Percentiles rank a stretch among this genome's conserved stretches.
phyloP scores from a whole-genome alignment of 1,140 invertebrate species.

The Araneus ventricosus region DNA sequence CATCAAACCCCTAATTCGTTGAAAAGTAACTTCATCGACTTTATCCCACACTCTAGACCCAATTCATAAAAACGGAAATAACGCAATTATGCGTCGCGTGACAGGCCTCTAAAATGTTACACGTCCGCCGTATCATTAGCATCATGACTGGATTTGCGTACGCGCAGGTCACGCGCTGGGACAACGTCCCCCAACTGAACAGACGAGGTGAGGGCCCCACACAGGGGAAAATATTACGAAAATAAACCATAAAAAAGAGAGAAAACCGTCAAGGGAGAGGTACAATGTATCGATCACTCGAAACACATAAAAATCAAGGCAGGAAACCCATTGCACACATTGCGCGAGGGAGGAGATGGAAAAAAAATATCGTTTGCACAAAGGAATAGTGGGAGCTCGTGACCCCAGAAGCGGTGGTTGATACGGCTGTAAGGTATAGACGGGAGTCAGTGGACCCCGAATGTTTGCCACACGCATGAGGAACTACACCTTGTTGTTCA shows the following conservation, averaged over 20 bases:
- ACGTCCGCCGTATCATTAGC: neutral
- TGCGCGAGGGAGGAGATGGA: neutral
- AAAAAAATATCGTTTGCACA: constrained; percentile 12
- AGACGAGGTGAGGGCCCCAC: neutral
- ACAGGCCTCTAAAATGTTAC: neutral
- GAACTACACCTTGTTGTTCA: constrained; percentile 54
- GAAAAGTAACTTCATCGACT: neutral
- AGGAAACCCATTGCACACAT: constrained; percentile 40
- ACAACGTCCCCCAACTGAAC: neutral
- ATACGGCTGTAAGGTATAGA: neutral
- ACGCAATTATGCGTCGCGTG: neutral
- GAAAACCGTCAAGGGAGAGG: neutral
- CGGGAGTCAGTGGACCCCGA: constrained; percentile 9
- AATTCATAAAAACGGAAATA: constrained; percentile 11
- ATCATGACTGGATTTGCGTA: neutral
- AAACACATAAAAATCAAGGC: constrained; percentile 22
- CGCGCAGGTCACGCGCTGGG: neutral
- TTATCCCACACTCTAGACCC: neutral
- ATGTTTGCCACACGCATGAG: constrained; percentile 40
- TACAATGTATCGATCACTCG: constrained; percentile 14
- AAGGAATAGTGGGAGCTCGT: constrained; percentile 36
- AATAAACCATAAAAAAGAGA: constrained; percentile 3
- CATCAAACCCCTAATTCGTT: neutral
- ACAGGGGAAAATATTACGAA: neutral
- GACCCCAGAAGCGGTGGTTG: constrained; percentile 18